phyloP scores from a whole-genome alignment of 2,113 vertebrate species.

The Struthidea cinerea region DNA sequence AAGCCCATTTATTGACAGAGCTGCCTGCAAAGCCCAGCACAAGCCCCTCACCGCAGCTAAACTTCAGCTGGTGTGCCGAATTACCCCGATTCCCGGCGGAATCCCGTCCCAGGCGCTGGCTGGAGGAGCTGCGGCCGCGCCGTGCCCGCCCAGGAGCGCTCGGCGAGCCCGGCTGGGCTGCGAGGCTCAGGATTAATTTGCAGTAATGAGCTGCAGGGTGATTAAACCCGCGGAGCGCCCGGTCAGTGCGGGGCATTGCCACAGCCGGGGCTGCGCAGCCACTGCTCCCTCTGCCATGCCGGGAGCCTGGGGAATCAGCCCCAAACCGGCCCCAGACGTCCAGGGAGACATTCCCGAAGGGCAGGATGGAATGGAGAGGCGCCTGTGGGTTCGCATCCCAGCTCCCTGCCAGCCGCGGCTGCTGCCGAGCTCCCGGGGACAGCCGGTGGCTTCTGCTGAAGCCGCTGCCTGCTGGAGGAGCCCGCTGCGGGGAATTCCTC shows the following conservation, averaged over 20 bases:
- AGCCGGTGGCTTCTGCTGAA: neutral
- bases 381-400: neutral
- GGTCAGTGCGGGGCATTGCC: rapidly evolving
- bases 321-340: neutral
- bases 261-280: rapidly evolving
- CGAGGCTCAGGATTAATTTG: neutral
- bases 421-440: neutral
- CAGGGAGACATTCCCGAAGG: neutral
- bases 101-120: neutral
- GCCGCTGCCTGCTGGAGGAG: neutral
- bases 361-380: neutral
- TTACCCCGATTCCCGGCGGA: rapidly evolving
- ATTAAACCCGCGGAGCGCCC: neutral
- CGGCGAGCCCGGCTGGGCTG: neutral
- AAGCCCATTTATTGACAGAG: neutral
- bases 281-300: neutral
- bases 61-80: rapidly evolving
- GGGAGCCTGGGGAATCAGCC: neutral
- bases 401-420: neutral
- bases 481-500: neutral
- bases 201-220: neutral
- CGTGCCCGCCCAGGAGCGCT: neutral
- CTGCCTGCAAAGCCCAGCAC: rapidly evolving
- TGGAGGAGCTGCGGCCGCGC: neutral
- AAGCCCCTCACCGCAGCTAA: neutral